A percentile compares a stretch with the other conserved stretches of the same genome.
phyloP scores from a whole-genome alignment of 2,888 invertebrate genomes.

The Clusia tigrina region DNA sequence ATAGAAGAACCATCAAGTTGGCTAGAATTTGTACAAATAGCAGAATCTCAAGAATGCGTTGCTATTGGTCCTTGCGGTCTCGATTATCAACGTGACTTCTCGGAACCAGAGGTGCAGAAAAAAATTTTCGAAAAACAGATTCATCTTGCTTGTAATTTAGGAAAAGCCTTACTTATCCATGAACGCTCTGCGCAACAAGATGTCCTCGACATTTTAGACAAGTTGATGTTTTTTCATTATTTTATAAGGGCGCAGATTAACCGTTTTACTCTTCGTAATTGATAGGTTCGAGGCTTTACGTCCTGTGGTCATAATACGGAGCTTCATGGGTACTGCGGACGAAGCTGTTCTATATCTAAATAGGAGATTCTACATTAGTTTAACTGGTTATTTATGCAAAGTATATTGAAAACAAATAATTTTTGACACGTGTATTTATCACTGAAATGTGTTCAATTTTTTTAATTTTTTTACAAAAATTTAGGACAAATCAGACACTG shows the following conservation, averaged over 20 bases:
- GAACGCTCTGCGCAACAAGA: constrained; percentile 92
- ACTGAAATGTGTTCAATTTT: not conserved
- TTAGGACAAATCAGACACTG: constrained; percentile 89
- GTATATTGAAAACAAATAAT: constrained; percentile 34
- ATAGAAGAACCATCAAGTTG: constrained; percentile 75
- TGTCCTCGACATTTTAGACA: constrained; percentile 74
- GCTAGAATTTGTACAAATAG: constrained; percentile 79
- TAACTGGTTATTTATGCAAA: constrained; percentile 72
- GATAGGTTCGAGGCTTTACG: constrained; percentile 68
- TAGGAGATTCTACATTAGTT: constrained; percentile 84
- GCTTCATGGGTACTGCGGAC: constrained; percentile 88
- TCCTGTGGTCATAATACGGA: constrained; percentile 87
- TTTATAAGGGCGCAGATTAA: too few relatives aligned
- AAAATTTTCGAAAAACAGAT: constrained; percentile 88
- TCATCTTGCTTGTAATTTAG: constrained; percentile 82
- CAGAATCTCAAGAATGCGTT: constrained; percentile 86
- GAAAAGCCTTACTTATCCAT: constrained; percentile 89
- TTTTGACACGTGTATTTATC: not conserved
- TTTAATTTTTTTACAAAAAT: not conserved
- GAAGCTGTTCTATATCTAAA: constrained; percentile 85
- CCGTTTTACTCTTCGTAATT: constrained; percentile 6
- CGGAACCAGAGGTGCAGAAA: constrained; percentile 86
- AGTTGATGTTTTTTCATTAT: constrained; percentile 66
- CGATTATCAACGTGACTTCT: constrained; percentile 94
- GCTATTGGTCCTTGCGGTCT: constrained; percentile 94